A percentile compares a stretch with the other conserved stretches of the same genome.
phyloP scores from a whole-genome alignment of 2,888 invertebrate genomes.

The Cephus spinipes region DNA sequence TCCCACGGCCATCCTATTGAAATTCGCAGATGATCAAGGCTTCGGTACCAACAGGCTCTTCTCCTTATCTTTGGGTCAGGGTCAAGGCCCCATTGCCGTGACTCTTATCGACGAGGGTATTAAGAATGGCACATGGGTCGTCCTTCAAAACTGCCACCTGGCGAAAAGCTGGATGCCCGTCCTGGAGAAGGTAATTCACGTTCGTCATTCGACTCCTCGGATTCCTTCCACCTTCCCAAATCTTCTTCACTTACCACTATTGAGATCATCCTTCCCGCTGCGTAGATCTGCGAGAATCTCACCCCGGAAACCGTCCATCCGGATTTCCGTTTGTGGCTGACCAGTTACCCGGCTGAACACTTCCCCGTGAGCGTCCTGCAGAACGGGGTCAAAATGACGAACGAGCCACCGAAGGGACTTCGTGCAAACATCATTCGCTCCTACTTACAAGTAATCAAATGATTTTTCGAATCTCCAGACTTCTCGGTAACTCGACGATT shows the following conservation, averaged over 20 bases:
- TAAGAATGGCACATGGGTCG: slow-evolving; percentile 91
- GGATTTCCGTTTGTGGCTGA: slow-evolving; percentile 94
- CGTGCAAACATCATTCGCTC: slow-evolving; percentile 87
- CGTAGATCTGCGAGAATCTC: slow-evolving; percentile 86
- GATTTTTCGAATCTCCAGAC: neutral
- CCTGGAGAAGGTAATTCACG: slow-evolving; percentile 79
- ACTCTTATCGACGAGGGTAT: slow-evolving; percentile 87
- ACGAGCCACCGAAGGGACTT: slow-evolving; percentile 92
- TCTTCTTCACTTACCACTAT: neutral
- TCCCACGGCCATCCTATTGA: slow-evolving; percentile 90
- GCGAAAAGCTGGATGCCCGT: slow-evolving; percentile 95
- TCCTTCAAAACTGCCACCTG: slow-evolving; percentile 94
- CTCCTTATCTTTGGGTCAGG: slow-evolving; percentile 91
- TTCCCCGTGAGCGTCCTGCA: slow-evolving; percentile 94
- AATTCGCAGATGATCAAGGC: slow-evolving; percentile 94
- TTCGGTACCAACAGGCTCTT: slow-evolving; percentile 82
- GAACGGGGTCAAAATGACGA: slow-evolving; percentile 96
- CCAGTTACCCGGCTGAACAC: slow-evolving; percentile 90
- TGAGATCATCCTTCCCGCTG: slow-evolving; percentile 19
- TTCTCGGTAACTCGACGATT: neutral
- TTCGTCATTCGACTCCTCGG: neutral
- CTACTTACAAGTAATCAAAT: slow-evolving; percentile 71
- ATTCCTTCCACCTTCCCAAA: neutral
- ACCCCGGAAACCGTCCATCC: slow-evolving; percentile 85
- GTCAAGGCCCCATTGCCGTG: slow-evolving; percentile 91